phyloP scores from a whole-genome alignment of 1,140 invertebrate genomes.

The Oreohelix idahoensis region DNA sequence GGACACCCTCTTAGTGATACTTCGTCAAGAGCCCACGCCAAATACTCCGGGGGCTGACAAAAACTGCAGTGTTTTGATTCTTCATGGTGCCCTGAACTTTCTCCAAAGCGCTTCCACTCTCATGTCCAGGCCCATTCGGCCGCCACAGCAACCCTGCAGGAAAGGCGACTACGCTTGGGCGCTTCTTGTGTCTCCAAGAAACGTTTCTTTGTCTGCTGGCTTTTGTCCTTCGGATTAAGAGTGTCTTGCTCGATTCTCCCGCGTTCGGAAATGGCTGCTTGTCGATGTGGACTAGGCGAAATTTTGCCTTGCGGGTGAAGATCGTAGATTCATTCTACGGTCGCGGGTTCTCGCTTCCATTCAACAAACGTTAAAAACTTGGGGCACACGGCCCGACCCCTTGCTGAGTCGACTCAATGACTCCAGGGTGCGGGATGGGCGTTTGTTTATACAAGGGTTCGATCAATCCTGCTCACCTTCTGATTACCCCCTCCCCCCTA shows the following conservation, averaged over 20 bases:
- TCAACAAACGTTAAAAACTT: background rate
- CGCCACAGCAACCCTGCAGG: background rate
- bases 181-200: background rate
- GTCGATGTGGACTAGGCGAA: slow-evolving; percentile 4
- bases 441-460: slow-evolving; percentile 17
- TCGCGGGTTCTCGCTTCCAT: background rate
- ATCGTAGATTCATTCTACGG: background rate
- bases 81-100: background rate
- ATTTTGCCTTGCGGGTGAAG: slow-evolving; percentile 2
- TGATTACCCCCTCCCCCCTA: background rate
- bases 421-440: background rate
- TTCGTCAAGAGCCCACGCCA: no score
- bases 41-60: background rate
- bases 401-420: slow-evolving; percentile 3
- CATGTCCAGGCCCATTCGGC: background rate
- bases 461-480: slow-evolving; percentile 1
- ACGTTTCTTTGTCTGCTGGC: background rate
- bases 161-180: background rate
- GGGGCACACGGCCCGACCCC: background rate
- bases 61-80: slow-evolving; percentile 1
- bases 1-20: no score
- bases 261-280: background rate
- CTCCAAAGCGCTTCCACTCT: background rate
- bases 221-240: background rate
- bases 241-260: background rate